Conservation (phyloP, 2,888 invertebrate species). For the Scaptomyza parva region DNA sequence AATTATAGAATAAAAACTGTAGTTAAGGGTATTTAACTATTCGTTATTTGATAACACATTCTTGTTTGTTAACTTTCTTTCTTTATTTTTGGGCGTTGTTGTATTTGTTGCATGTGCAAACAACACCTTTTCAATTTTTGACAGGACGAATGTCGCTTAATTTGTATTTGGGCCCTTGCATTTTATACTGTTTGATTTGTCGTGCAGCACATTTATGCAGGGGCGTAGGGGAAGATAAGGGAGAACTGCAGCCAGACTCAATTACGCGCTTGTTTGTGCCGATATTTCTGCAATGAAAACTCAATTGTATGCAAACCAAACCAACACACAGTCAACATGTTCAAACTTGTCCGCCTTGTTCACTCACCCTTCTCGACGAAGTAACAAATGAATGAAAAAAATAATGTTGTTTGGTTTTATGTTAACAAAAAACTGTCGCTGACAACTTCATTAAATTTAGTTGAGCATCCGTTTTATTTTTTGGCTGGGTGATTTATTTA, state of each 20-base stretch:
- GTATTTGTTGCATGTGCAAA: constrained; percentile 37
- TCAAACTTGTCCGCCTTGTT: not conserved
- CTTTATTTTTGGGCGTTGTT: not conserved
- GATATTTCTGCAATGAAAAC: constrained; percentile 64
- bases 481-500: not conserved
- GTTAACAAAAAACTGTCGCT: constrained; percentile 21
- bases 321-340: constrained; percentile 10
- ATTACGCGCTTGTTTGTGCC: constrained; percentile 71
- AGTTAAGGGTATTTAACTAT: constrained; percentile 2
- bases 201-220: constrained; percentile 35
- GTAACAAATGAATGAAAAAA: not conserved
- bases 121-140: constrained; percentile 58
- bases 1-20: too few species aligned
- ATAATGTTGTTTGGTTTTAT: constrained; percentile 22
- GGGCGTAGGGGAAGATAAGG: too few species aligned
- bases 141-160: constrained; percentile 45
- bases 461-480: not conserved
- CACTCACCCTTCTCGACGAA: not conserved
- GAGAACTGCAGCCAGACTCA: constrained; percentile 54
- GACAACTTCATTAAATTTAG: constrained; percentile 33
- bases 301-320: constrained; percentile 60
- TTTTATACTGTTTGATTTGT: constrained; percentile 65
- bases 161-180: constrained; percentile 61
- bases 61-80: not conserved
- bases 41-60: constrained; percentile 1